Evolutionary conservation across 2,888 invertebrate genomes (phyloP).

Genomic region (Ctena decussata): DNA sequence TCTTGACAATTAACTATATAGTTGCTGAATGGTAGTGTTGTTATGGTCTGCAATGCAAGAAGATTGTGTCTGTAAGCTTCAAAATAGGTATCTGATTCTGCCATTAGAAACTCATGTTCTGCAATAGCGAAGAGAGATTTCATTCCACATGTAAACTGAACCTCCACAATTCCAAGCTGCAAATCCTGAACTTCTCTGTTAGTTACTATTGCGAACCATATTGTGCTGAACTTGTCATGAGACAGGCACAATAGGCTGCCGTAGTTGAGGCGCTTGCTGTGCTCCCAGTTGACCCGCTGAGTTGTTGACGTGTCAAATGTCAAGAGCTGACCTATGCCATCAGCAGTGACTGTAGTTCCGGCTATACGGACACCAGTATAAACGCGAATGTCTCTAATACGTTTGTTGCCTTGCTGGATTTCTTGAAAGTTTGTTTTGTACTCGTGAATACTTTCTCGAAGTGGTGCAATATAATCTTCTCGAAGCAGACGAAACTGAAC

Average conservation of each 20-base stretch:
- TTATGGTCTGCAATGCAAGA: slow-evolving; percentile 90
- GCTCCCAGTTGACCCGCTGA: slow-evolving; percentile 85
- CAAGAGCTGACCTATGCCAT: slow-evolving; percentile 69
- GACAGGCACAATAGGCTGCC: slow-evolving; percentile 93
- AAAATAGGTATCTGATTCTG: slow-evolving; percentile 93
- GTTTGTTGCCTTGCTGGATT: background rate
- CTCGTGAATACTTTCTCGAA: slow-evolving; percentile 89
- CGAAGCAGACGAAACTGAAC: slow-evolving; percentile 92
- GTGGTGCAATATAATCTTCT: slow-evolving; percentile 93
- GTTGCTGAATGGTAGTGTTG: slow-evolving; percentile 75
- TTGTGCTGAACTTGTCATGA: slow-evolving; percentile 90
- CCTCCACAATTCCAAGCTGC: slow-evolving; percentile 64
- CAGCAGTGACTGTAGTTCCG: slow-evolving; percentile 39
- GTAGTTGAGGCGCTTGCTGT: slow-evolving; percentile 90
- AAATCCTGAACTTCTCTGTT: slow-evolving; percentile 70
- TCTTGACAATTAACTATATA: slow-evolving; percentile 69
- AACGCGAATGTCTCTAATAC: slow-evolving; percentile 66
- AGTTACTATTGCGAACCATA: slow-evolving; percentile 90
- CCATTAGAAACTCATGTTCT: slow-evolving; percentile 88
- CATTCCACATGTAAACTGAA: slow-evolving; percentile 59
- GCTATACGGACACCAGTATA: slow-evolving; percentile 76
- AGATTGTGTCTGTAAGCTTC: slow-evolving; percentile 93
- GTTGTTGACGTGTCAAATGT: slow-evolving; percentile 46
- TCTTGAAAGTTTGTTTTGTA: background rate
- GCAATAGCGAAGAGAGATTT: slow-evolving; percentile 24